Percentiles rank a stretch among this genome's conserved stretches.
Conservation (phyloP, 1,140 invertebrate species). For the Potamilus streckersoni region DNA sequence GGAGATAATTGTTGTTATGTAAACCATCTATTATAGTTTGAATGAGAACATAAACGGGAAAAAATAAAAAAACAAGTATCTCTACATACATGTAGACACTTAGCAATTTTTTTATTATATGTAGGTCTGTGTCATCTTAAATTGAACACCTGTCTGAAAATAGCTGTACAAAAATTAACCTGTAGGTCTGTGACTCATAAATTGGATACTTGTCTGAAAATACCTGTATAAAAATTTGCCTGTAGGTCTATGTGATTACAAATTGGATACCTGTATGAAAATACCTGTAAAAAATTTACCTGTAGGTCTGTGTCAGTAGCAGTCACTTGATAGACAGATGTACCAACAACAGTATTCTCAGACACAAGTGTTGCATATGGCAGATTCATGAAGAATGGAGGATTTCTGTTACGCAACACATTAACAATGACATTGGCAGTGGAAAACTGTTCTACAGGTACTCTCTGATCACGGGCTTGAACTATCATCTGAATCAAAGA, state of each 20-base stretch:
- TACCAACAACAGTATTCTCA: slow-evolving; percentile 26
- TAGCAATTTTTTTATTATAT: no score
- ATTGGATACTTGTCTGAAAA: not conserved
- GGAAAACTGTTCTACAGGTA: slow-evolving; percentile 32
- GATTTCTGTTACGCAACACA: slow-evolving; percentile 34
- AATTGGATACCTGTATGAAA: not conserved
- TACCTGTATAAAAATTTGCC: slow-evolving; percentile 16
- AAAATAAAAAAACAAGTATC: no score
- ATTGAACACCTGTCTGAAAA: not conserved
- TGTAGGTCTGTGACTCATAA: slow-evolving; percentile 25
- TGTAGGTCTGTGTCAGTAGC: slow-evolving; percentile 32
- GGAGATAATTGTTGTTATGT: no score
- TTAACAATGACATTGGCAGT: slow-evolving; percentile 40
- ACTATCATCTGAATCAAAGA: slow-evolving; percentile 32
- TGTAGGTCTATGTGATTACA: slow-evolving; percentile 19
- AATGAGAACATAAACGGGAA: no score
- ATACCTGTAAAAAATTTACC: slow-evolving; percentile 15
- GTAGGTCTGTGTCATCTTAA: slow-evolving; percentile 25
- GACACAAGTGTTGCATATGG: slow-evolving; percentile 32
- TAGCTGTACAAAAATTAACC: slow-evolving; percentile 12
- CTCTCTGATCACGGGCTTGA: slow-evolving; percentile 40
- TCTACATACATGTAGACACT: no score
- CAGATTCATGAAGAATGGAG: slow-evolving; percentile 32
- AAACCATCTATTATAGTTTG: no score
- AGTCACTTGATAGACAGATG: slow-evolving; percentile 20